Evolutionary conservation across 2,888 invertebrate species (phyloP).

Genomic region (Cataglyphis albicans): DNA sequence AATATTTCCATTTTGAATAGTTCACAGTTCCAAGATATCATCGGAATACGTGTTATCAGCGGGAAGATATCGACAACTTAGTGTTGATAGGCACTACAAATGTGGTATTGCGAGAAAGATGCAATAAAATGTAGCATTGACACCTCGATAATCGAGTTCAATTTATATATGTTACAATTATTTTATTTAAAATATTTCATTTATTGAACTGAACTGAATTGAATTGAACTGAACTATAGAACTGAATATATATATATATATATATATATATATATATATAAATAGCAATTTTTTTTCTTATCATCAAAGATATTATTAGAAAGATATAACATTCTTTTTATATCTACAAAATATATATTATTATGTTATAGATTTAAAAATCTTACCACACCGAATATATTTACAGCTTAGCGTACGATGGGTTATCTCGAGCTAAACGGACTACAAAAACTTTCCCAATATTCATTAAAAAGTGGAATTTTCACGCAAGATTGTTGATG

Average conservation of each 20-base stretch:
- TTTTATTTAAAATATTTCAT: no score
- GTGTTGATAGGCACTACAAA: slow-evolving; percentile 55
- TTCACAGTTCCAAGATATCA: slow-evolving; percentile 41
- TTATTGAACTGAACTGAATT: no score
- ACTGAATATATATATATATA: no score
- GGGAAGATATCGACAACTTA: slow-evolving; percentile 64
- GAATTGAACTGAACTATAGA: no score
- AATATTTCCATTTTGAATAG: slow-evolving; percentile 48
- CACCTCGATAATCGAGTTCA: slow-evolving; percentile 3
- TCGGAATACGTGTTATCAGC: slow-evolving; percentile 62
- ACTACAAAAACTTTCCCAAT: background rate
- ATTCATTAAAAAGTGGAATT: background rate
- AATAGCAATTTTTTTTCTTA: background rate
- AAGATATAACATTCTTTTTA: background rate
- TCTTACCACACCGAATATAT: background rate
- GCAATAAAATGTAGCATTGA: slow-evolving; percentile 19
- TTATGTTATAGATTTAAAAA: background rate
- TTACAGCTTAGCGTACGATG: background rate
- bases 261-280: no score
- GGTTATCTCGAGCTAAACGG: background rate
- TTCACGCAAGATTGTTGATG: slow-evolving; percentile 13
- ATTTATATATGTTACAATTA: background rate
- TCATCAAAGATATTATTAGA: background rate
- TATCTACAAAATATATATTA: background rate
- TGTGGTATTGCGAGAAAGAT: slow-evolving; percentile 11